Percentiles rank a stretch among this genome's conserved stretches.
These are phyloP conservation scores for Panopea generosa DNA, from an alignment of 2,888 invertebrate species.

Conservation along the genomic window DNA sequence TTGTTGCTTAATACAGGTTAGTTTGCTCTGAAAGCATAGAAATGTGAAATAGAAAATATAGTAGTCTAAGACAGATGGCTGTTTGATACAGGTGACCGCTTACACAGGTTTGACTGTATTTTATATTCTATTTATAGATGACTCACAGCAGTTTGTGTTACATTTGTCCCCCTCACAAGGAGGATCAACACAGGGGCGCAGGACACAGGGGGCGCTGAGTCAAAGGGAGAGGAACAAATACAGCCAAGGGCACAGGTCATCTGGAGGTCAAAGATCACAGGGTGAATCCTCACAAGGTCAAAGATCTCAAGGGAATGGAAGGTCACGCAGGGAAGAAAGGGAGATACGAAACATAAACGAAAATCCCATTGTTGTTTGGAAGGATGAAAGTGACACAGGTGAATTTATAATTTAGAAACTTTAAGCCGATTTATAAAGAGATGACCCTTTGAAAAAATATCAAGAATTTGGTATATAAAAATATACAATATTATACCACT, in stretches of 20 bases:
- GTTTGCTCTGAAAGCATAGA: too few species aligned
- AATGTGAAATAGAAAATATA: too few species aligned
- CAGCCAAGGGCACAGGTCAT: constrained; percentile 6
- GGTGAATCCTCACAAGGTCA: constrained; percentile 1
- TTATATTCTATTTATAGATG: constrained; percentile 25
- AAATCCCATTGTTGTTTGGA: constrained; percentile 47
- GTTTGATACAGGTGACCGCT: too few species aligned
- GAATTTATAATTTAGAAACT: not conserved
- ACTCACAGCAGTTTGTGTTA: constrained; percentile 62
- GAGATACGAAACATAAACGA: constrained; percentile 26
- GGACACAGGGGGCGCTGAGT: constrained; percentile 13
- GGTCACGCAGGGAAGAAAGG: constrained; percentile 6
- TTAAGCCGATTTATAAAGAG: constrained; percentile 4
- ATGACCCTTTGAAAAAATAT: too few species aligned
- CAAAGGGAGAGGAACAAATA: not conserved
- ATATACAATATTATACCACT: too few species aligned
- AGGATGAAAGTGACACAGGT: constrained; percentile 53
- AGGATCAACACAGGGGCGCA: constrained; percentile 25
- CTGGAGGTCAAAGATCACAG: constrained; percentile 1
- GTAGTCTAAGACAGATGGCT: too few species aligned
- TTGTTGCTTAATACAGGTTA: too few species aligned
- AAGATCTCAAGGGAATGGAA: not conserved
- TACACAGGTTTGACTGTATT: too few species aligned
- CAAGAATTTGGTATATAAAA: too few species aligned
- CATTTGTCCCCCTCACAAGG: constrained; percentile 63